Evolutionary conservation across 2,113 vertebrate genomes (phyloP).

Genomic region (Eonycteris spelaea): DNA sequence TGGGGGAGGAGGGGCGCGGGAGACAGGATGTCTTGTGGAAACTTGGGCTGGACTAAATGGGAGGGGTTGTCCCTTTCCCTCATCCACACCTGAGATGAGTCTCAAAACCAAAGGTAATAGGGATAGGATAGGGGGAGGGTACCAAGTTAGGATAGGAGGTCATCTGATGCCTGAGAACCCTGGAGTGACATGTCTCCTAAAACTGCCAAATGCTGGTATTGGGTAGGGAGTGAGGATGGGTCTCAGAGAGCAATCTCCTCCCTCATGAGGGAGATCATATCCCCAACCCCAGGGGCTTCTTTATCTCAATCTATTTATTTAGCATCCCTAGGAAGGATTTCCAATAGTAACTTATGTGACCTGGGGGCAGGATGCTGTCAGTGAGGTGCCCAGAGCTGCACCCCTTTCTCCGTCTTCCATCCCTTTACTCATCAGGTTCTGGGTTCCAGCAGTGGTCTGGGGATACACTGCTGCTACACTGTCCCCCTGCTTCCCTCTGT

Average conservation of each 20-base stretch:
- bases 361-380: slow-evolving; percentile 41
- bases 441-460: not conserved
- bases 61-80: not conserved
- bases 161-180: not conserved
- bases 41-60: slow-evolving; percentile 12
- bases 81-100: slow-evolving; percentile 10
- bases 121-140: not conserved
- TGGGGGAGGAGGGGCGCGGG: not conserved
- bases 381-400: slow-evolving; percentile 54
- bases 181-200: not conserved
- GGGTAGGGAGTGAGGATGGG: not conserved
- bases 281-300: not conserved
- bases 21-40: not conserved
- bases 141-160: not conserved
- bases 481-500: slow-evolving; percentile 52
- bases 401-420: slow-evolving; percentile 29
- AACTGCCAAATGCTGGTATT: slow-evolving; percentile 27
- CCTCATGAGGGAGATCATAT: not conserved
- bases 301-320: slow-evolving; percentile 59
- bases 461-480: slow-evolving; percentile 21
- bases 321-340: slow-evolving; percentile 34
- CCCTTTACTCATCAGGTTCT: not conserved
- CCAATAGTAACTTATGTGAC: slow-evolving; percentile 33
- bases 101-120: slow-evolving; percentile 60
- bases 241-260: slow-evolving; percentile 44